Percentiles rank a stretch among this genome's conserved stretches.
These are phyloP conservation scores for Acanthornis magna DNA, from an alignment of 2,797 vertebrate genomes.

Conservation along the genomic window DNA sequence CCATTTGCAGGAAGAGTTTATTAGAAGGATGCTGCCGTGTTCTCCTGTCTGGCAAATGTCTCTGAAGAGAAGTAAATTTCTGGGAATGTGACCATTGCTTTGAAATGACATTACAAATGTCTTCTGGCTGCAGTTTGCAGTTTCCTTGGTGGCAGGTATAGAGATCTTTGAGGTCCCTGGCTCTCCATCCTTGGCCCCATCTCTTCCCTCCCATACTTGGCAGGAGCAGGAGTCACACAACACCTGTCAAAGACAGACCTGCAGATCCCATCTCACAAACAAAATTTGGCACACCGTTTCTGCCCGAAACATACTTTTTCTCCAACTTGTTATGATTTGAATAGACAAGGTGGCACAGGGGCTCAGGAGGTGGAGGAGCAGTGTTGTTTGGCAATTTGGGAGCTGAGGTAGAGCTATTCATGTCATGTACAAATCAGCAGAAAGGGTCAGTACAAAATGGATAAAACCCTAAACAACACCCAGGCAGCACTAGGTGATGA, in stretches of 20 bases:
- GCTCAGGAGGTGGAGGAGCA: neutral
- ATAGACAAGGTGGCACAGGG: neutral
- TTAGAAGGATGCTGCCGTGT: neutral
- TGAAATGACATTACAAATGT: neutral
- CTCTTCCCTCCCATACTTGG: neutral
- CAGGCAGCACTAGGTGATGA: neutral
- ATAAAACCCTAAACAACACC: neutral
- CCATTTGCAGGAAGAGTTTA: neutral
- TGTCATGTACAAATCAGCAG: neutral
- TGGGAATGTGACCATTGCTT: neutral
- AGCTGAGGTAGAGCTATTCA: neutral
- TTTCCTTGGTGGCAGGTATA: neutral
- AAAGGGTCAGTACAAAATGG: neutral
- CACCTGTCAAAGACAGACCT: neutral
- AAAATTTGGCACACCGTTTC: neutral
- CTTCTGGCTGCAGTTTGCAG: neutral
- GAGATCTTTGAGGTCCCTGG: neutral
- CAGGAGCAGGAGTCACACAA: neutral
- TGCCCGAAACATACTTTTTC: neutral
- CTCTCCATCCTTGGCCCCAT: accelerated
- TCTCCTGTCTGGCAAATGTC: neutral
- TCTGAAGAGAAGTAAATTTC: neutral
- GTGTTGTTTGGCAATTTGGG: neutral
- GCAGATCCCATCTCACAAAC: neutral
- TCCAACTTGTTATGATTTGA: neutral